Evolutionary conservation across 2,888 invertebrate genomes (phyloP).

Genomic region (Octodonta nipae): DNA sequence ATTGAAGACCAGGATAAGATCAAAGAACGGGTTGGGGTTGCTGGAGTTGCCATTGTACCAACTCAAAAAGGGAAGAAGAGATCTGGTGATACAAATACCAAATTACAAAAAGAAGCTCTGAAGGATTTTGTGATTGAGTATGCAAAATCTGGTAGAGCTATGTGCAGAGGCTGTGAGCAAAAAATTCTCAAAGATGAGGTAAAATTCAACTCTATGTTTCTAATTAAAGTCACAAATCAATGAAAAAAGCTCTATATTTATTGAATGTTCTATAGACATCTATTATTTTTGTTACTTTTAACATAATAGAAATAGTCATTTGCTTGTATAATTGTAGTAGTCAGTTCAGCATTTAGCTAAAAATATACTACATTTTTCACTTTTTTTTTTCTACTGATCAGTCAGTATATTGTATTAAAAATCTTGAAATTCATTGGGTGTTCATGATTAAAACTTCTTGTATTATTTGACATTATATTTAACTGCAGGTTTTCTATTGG

Average conservation of each 20-base stretch:
- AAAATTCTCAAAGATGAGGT: slow-evolving; percentile 65
- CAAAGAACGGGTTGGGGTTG: slow-evolving; percentile 45
- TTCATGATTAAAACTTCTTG: too few relatives aligned
- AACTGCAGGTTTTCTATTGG: too few relatives aligned
- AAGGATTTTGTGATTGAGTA: slow-evolving; percentile 70
- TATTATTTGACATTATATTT: too few relatives aligned
- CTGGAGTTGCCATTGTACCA: slow-evolving; percentile 34
- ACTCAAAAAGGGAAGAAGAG: slow-evolving; percentile 41
- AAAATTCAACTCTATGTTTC: slow-evolving; percentile 14
- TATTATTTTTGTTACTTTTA: too few relatives aligned
- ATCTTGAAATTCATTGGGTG: too few relatives aligned
- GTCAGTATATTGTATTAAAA: too few relatives aligned
- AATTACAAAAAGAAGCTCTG: slow-evolving; percentile 31
- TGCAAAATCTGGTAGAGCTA: slow-evolving; percentile 69
- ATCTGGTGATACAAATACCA: slow-evolving; percentile 20
- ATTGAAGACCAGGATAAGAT: slow-evolving; percentile 76
- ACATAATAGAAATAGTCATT: too few relatives aligned
- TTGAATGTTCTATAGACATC: slow-evolving; percentile 1
- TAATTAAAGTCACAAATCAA: background rate
- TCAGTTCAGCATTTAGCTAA: too few relatives aligned
- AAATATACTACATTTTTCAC: too few relatives aligned
- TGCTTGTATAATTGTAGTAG: too few relatives aligned
- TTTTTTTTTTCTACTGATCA: too few relatives aligned
- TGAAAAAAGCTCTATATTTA: slow-evolving; percentile 3
- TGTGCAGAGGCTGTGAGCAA: slow-evolving; percentile 71